Evolutionary conservation across 2,888 invertebrate genomes (phyloP), one percentile per base, ranked within the genome.

Genomic region (Halocaridina rubra): DNA sequence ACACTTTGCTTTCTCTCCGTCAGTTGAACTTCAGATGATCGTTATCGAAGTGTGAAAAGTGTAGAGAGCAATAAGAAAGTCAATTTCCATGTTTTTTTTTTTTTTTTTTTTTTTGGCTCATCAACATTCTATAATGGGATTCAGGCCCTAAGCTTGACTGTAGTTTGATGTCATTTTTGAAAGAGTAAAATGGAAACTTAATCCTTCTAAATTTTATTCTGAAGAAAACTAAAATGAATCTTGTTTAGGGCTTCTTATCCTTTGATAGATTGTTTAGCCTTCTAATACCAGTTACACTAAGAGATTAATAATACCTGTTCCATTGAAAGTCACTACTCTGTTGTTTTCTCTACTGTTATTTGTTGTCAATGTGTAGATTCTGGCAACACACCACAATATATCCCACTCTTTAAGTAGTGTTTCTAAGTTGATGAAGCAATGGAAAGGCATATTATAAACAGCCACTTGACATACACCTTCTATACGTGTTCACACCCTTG

Each of bases 31-130:
- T 59, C 80, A 39, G 80, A 64, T 74, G 81, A 76, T 76, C 61
- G 81, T 61, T 77, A 78, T 27, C 32, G 77, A 78, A 53, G 69
- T 75, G 67, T 75, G 77, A 77, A 82, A 82, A 82, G 82, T 82
- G 82, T 82, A 82, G 82, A 77, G 71, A 82, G 82, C 82, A 82
- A 82, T 82, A 82, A 81, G 53, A 75, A 53, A 71, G 61, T 82
- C 71, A 82, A 78, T 82, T 82, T 82, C 71, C 69, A 61, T 82
- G 77, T 39, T 77, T 39, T n/a, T n/a, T n/a, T n/a, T n/a, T n/a
- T n/a, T n/a, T n/a, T n/a, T n/a, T n/a, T n/a, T n/a, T n/a, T n/a
- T 24, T 82, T 82, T 72, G 77, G 78, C 78, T 78, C 61, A 16
- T 75, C 59, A 29, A 22, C 53, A 46, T 29, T n/a, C n/a, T 39